A percentile compares a stretch with the other conserved stretches of the same genome.
phyloP scores from a whole-genome alignment of 2,888 invertebrate species.

The Ceratothoa steindachneri region DNA sequence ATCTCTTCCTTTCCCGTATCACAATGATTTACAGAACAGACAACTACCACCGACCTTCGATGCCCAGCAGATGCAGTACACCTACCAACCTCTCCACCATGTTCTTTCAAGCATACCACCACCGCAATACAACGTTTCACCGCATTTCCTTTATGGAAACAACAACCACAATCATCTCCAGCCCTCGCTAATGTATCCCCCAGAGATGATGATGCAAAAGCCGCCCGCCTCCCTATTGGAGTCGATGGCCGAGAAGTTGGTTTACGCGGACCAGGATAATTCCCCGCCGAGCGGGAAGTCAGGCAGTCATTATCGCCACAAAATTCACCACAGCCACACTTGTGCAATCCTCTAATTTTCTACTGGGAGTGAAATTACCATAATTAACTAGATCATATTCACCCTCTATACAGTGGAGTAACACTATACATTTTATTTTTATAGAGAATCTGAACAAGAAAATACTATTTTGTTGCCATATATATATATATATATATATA shows the following conservation, averaged over 20 bases:
- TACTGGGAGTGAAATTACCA: background rate
- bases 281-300: background rate
- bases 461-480: background rate
- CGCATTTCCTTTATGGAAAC: background rate
- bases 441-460: background rate
- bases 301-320: slow-evolving; percentile 5
- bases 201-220: background rate
- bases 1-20: background rate
- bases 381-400: no score
- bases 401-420: no score
- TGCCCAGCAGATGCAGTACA: background rate
- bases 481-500: no score
- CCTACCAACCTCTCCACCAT: background rate
- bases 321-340: background rate
- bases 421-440: no score
- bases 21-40: background rate
- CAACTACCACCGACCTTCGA: background rate
- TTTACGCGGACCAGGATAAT: background rate
- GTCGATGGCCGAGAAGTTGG: background rate
- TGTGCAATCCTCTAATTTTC: background rate
- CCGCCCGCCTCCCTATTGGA: background rate
- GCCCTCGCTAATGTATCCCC: background rate
- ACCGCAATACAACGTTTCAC: background rate
- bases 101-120: background rate
- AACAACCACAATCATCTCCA: background rate